Conservation (phyloP, 1,140 invertebrate genomes). For the Cepaea nemoralis region DNA sequence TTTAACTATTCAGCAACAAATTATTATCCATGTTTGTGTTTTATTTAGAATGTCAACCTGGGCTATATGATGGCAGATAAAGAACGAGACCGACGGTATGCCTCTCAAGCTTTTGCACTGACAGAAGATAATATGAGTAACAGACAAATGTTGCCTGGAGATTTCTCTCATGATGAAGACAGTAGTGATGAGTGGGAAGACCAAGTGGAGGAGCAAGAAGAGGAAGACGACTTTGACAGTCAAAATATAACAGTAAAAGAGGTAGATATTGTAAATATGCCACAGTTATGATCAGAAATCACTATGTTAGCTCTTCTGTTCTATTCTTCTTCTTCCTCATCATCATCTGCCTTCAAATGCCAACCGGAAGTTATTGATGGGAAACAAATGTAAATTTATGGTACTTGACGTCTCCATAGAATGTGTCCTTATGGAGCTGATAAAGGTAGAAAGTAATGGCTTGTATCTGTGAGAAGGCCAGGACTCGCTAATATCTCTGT, state of each 20-base stretch:
- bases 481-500: too few species aligned
- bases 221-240: slow-evolving; percentile 40
- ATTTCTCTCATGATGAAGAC: slow-evolving; percentile 38
- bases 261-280: slow-evolving; percentile 35
- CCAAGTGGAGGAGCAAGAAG: slow-evolving; percentile 27
- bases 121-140: neutral
- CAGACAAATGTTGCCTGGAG: neutral
- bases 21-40: neutral
- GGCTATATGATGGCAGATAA: neutral
- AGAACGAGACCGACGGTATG: neutral
- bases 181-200: slow-evolving; percentile 30
- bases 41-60: neutral
- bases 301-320: too few species aligned
- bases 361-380: too few species aligned
- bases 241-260: slow-evolving; percentile 45
- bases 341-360: too few species aligned
- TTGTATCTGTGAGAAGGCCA: too few species aligned
- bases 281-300: too few species aligned
- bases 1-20: neutral
- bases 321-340: too few species aligned
- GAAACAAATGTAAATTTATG: too few species aligned
- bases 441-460: too few species aligned
- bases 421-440: too few species aligned
- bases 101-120: neutral
- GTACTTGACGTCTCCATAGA: too few species aligned